A percentile compares a stretch with the other conserved stretches of the same genome.
Evolutionary conservation across 2,888 invertebrate species (phyloP).

Genomic region (Allacma fusca): DNA sequence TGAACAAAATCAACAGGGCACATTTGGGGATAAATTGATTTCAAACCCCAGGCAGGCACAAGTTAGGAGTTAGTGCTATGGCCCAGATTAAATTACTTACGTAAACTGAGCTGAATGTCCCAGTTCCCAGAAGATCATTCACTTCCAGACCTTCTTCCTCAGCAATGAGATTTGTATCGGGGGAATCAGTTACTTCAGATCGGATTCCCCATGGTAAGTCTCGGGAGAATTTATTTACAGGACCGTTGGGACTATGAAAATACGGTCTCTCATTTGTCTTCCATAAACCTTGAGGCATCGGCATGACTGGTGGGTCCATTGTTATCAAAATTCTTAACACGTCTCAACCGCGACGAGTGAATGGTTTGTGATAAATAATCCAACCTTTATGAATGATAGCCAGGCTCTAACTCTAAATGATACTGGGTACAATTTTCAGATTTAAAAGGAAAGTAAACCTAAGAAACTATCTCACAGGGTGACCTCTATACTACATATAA

Average conservation of each 20-base stretch:
- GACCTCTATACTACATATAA: too few species aligned
- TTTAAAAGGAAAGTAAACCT: too few species aligned
- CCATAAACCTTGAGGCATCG: conserved; percentile 65
- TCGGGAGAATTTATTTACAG: conserved; percentile 30
- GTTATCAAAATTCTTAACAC: too few species aligned
- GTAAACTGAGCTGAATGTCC: conserved; percentile 37
- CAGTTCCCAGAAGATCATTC: conserved; percentile 10
- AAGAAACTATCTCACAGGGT: too few species aligned
- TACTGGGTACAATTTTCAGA: too few species aligned
- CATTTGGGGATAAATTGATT: too few species aligned
- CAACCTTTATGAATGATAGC: too few species aligned
- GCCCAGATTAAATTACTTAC: conserved; percentile 17
- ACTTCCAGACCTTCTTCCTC: conserved; percentile 34
- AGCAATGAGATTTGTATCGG: neutral
- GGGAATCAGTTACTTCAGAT: conserved; percentile 1
- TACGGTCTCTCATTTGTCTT: conserved; percentile 25
- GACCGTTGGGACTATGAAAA: neutral
- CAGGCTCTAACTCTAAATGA: too few species aligned
- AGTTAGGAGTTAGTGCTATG: too few species aligned
- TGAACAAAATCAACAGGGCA: neutral
- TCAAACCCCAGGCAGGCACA: too few species aligned
- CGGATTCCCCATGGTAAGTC: conserved; percentile 26
- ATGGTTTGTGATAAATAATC: too few species aligned
- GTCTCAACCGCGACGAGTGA: too few species aligned
- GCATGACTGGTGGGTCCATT: conserved; percentile 12